Evolutionary conservation across 2,797 vertebrate genomes (phyloP), one percentile per base, ranked within the genome.

Genomic region (Acrossocheilus fasciatus): DNA sequence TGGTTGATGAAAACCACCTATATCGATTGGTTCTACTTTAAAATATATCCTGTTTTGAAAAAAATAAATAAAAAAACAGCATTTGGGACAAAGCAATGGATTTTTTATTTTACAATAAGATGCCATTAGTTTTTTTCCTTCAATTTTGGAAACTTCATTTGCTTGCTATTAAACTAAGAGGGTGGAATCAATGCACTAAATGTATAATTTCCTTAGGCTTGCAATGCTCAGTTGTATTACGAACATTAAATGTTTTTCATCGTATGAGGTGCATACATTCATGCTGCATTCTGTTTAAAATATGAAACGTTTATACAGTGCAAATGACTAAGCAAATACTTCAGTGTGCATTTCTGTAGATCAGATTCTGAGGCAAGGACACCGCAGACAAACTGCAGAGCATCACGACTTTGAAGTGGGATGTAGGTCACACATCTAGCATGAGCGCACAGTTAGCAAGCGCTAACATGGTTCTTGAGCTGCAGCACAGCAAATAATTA

Each of bases 361-460:
- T 75, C 62, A 70, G 50, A 43, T 66, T 83, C 45, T 47, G 39
- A 66, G 74, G 36, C 76, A 80, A 79, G 69, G 73, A 88, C 52
- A 77, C 84, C 57, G 83, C 87, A 86, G 75, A 81, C 78, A 66
- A 50, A 23, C 82, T 76, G 89, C 62, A 81, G 81, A 76, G 83
- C 86, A 86, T 87, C 89, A 80, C 81, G 87, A 90, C 89, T 88
- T 84, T 88, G 87, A 90, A 76, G 85, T 82, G 69, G 57, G 80
- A 85, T 79, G 84, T 84, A 86, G 90, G 87, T 89, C 87, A 87
- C 73, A 64, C 78, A 70, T 85, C 64, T 77, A 88, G 78, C 78
- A 23, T 73, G 69, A 82, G 62, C 26, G 64, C 64, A 82, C 70
- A 80, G 70, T 79, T 82, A 87, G 79, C 64, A 59, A 62, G 64